Base-by-base conservation (phyloP, 2,113 vertebrate species). In the Labeo catla region DNA sequence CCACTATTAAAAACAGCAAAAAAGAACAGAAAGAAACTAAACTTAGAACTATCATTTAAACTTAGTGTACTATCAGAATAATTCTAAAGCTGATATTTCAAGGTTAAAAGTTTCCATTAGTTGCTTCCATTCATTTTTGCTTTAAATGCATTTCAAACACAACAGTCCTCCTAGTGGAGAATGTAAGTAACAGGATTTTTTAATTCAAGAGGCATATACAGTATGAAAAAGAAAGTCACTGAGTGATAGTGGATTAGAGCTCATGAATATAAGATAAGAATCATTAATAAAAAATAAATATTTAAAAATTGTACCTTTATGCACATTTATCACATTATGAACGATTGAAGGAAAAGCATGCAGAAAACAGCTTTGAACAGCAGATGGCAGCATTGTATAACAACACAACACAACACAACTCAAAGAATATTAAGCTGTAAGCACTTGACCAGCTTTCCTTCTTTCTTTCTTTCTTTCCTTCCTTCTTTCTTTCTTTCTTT, bases 341-440 rank as follows among this genome's bases (percentile, higher is more conserved):
- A 28, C 2, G 39, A 65, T 63, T 49, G 5, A 83, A 23, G 7
- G 6, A 83, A 12, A 12, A 28, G 39, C 13, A 59, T 76, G 61
- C 45, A 39, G 12, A 34, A 45, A 15, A 11, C 39, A 34, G 13
- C 13, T 36, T 74, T 8, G 39, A 85, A 82, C 88, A 86, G 66
- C 78, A 88, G 87, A 82, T 49, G 84, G 87, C 63, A 88, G 84
- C 61, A 85, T n/a, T 70, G 23, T n/a, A 87, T 76, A 49, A 76
- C 28, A 77, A 39, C 28, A 43, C 13, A 77, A 39, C 28, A 43
- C 13, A 23, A 59, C n/a, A 39, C 39, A 39, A 68, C 13, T 36
- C 12, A 68, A 13, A 6, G 28, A 68, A 11, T 15, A 36, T 36
- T 2, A 7, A 16, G 36, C 0, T 16, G n/a, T 2, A 65, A 68